A percentile compares a stretch with the other conserved stretches of the same genome.
Conservation (phyloP, 2,888 invertebrate species). For the Margaritifera margaritifera region DNA sequence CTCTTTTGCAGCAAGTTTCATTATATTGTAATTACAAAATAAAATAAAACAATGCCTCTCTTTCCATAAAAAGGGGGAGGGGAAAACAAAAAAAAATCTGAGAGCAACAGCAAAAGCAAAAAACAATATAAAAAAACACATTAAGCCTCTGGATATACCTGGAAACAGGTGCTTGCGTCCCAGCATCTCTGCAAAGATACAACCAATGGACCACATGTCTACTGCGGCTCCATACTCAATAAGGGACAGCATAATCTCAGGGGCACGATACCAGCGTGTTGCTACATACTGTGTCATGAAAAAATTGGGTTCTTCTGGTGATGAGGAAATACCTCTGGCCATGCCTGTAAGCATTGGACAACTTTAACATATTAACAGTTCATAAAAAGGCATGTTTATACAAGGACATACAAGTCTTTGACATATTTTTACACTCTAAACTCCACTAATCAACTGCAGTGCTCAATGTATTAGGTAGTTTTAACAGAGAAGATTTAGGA, state of each 20-base stretch:
- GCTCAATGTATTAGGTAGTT: too few species aligned
- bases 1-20: too few species aligned
- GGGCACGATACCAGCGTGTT: slow-evolving; percentile 73
- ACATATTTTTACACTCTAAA: too few species aligned
- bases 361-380: background rate
- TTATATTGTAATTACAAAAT: too few species aligned
- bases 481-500: too few species aligned
- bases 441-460: too few species aligned
- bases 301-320: slow-evolving; percentile 56
- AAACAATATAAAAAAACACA: slow-evolving; percentile 4
- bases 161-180: slow-evolving; percentile 75
- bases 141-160: slow-evolving; percentile 47
- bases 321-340: slow-evolving; percentile 65
- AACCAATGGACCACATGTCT: slow-evolving; percentile 75
- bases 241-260: slow-evolving; percentile 73
- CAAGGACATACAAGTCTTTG: too few species aligned
- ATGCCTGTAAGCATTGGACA: slow-evolving; percentile 59
- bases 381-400: too few species aligned
- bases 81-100: too few species aligned
- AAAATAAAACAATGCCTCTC: too few species aligned
- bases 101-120: too few species aligned
- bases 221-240: slow-evolving; percentile 73
- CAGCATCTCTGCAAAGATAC: slow-evolving; percentile 75
- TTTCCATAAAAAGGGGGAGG: too few species aligned
- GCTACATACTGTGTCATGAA: slow-evolving; percentile 75